Evolutionary conservation across 2,888 invertebrate species (phyloP).

Genomic region (Ptilodon capucinus): DNA sequence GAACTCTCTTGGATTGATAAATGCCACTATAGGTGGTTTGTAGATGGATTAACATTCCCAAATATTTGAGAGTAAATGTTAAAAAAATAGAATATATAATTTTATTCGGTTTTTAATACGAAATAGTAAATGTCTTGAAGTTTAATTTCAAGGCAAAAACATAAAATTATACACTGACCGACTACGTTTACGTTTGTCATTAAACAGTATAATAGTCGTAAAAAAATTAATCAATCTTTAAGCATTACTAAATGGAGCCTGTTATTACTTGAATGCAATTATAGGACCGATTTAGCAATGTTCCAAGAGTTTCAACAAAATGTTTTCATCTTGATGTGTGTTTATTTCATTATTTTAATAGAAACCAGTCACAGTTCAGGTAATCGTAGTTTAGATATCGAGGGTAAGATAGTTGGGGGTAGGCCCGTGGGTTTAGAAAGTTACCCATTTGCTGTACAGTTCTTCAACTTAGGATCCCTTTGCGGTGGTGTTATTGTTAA

Average conservation of each 20-base stretch:
- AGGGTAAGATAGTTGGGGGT: constrained; percentile 55
- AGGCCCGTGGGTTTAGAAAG: constrained; percentile 33
- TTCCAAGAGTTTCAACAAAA: background rate
- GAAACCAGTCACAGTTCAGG: background rate
- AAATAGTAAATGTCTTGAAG: no score
- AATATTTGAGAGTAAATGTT: no score
- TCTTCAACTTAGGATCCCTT: constrained; percentile 53
- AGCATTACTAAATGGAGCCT: background rate
- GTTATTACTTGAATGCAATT: background rate
- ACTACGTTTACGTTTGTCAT: background rate
- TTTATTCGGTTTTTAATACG: no score
- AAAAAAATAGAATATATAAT: no score
- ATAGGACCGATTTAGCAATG: background rate
- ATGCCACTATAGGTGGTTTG: no score
- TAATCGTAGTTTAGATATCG: constrained; percentile 1
- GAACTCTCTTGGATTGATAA: no score
- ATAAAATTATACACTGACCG: background rate
- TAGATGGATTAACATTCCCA: no score
- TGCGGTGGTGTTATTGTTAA: constrained; percentile 61
- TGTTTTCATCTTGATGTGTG: background rate
- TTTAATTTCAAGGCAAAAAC: no score
- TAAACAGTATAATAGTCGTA: constrained; percentile 29
- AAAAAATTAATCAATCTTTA: constrained; percentile 29
- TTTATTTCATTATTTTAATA: background rate
- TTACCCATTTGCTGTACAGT: constrained; percentile 52